Percentiles rank a stretch among this genome's conserved stretches.
Evolutionary conservation across 1,140 invertebrate genomes (phyloP).

Genomic region (Zeugodacus cucurbitae): DNA sequence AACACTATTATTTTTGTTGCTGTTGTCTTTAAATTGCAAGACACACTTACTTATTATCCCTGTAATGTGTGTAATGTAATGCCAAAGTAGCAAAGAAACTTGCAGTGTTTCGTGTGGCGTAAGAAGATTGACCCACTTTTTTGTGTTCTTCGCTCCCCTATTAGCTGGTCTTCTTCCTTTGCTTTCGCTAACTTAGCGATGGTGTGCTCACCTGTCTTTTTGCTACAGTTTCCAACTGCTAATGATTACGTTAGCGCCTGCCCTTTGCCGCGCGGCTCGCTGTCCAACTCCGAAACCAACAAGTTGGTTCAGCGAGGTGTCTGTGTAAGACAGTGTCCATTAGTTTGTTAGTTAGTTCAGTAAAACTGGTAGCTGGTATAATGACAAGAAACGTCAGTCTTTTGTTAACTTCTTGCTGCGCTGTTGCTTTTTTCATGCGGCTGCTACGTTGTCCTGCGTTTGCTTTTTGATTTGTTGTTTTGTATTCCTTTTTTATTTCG

Average conservation of each 20-base stretch:
- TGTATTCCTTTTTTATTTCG: background rate
- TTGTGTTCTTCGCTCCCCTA: background rate
- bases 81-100: background rate
- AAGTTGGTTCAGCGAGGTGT: background rate
- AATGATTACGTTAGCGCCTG: background rate
- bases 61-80: background rate
- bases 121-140: conserved; percentile 31
- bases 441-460: background rate
- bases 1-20: background rate
- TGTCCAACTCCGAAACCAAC: background rate
- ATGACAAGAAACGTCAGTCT: background rate
- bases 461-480: background rate
- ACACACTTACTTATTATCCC: background rate
- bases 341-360: background rate
- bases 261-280: background rate
- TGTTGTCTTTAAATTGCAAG: conserved; percentile 15
- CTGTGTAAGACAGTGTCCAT: conserved; percentile 3
- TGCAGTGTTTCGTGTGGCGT: background rate
- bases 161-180: background rate
- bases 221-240: background rate
- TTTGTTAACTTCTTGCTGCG: background rate
- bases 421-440: background rate
- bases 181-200: background rate
- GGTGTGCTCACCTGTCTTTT: background rate
- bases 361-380: background rate